Conservation (phyloP, 2,797 vertebrate genomes). For the Morelia viridis region DNA sequence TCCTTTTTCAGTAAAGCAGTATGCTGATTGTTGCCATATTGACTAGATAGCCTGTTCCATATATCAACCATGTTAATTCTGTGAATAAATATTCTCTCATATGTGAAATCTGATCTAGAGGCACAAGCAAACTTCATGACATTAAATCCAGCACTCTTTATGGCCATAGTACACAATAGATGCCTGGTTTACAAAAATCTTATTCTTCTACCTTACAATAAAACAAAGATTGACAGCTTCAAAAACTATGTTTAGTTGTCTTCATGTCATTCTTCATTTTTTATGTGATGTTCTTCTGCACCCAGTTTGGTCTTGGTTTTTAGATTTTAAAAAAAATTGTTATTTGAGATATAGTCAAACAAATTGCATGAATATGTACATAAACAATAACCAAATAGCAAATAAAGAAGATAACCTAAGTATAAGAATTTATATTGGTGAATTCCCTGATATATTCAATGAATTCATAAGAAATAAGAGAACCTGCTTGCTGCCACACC, state of each 20-base stretch:
- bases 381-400: background rate
- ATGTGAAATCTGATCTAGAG: background rate
- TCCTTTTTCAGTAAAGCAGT: background rate
- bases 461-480: background rate
- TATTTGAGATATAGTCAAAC: background rate
- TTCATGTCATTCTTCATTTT: background rate
- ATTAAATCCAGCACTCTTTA: background rate
- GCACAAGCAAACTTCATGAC: background rate
- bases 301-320: background rate
- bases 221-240: background rate
- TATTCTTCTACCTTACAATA: background rate
- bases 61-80: background rate
- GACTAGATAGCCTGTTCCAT: background rate
- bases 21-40: background rate
- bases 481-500: background rate
- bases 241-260: background rate
- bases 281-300: background rate
- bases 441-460: background rate
- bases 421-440: too few relatives aligned
- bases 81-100: background rate
- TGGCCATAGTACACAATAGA: background rate
- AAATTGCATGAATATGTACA: background rate
- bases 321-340: background rate
- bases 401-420: background rate
- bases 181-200: background rate